Evolutionary conservation across 2,888 invertebrate genomes (phyloP), one percentile per base, ranked within the genome.

Genomic region (Corbicula japonica): DNA sequence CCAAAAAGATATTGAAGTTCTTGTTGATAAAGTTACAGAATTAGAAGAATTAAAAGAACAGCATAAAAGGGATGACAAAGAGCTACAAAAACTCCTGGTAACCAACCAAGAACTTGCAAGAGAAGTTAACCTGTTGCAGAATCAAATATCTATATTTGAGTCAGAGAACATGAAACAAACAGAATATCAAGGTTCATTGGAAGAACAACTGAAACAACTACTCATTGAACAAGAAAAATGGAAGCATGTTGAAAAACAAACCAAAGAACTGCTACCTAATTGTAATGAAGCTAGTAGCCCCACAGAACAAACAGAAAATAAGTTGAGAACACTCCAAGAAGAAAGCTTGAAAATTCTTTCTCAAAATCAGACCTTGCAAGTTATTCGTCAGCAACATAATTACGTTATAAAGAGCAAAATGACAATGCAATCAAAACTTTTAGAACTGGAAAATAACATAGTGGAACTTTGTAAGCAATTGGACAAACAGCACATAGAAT

Each of bases 391-490:
- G 12, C 60, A 23, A n/a, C 32, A 63, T 46, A 8, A 10, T 23
- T 38, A 58, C 28, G 15, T 70, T 26, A 23, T 60, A 28, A 18
- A 58, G 18, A 15, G 12, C 1, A 65, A 74, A 38, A 38, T 28
- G 28, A 44, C 38, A 23, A 44, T 72, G 26, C 62, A 62, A 44
- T 34, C 23, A 35, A n/a, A 54, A 21, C 32, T 72, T 44, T 4
- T n/a, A 32, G 41, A 54, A 21, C 23, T 54, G n/a, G 12, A 26
- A 0, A 62, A 44, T 28, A 63, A 63, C 18, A 69, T 58, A 21
- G 54, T 73, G 18, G 54, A 52, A 4, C 30, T 69, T 10, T 21
- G 65, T 26, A 65, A 38, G 65, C 52, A 54, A 28, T 32, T 65
- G 10, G 66, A 58, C 52, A 46, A 62, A 12, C 18, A 60, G 21